Conservation (phyloP, 2,113 vertebrate species). For the Megalops atlanticus region DNA sequence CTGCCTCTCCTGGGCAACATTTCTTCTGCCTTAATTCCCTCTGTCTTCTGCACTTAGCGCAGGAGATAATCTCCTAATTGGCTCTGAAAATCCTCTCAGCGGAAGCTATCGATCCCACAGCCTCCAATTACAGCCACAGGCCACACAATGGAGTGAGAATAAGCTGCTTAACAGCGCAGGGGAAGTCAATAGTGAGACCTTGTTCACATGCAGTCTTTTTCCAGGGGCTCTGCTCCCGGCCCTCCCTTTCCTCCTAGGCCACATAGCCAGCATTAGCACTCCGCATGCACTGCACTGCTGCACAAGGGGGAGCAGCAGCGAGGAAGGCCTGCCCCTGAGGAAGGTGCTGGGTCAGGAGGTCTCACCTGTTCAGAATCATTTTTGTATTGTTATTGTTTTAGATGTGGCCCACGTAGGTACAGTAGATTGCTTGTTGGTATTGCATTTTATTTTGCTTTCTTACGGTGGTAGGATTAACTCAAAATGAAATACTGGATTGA, state of each 20-base stretch:
- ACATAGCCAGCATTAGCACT: not conserved
- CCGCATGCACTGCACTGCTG: no score
- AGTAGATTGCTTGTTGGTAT: not conserved
- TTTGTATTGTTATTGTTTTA: not conserved
- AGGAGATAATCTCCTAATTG: conserved; percentile 34
- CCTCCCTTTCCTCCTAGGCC: not conserved
- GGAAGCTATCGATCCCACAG: conserved; percentile 34
- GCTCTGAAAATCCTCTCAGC: conserved; percentile 16
- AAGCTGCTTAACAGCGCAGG: conserved; percentile 20
- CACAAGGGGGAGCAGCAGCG: no score
- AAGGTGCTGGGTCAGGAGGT: not conserved
- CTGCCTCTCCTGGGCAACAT: conserved; percentile 24
- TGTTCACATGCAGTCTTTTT: not conserved
- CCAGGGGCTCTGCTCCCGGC: not conserved
- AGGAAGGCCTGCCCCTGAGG: no score
- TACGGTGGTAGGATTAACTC: not conserved
- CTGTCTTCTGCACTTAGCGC: conserved; percentile 25
- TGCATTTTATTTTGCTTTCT: not conserved
- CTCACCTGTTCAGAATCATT: not conserved
- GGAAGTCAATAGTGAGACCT: conserved; percentile 24
- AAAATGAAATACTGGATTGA: not conserved
- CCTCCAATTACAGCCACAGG: conserved; percentile 26
- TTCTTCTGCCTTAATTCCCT: conserved; percentile 31
- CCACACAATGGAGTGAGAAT: conserved; percentile 26
- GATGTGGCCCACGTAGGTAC: not conserved